A percentile compares a stretch with the other conserved stretches of the same genome.
phyloP scores from a whole-genome alignment of 2,888 invertebrate species.

The Drosophila kanekoi region DNA sequence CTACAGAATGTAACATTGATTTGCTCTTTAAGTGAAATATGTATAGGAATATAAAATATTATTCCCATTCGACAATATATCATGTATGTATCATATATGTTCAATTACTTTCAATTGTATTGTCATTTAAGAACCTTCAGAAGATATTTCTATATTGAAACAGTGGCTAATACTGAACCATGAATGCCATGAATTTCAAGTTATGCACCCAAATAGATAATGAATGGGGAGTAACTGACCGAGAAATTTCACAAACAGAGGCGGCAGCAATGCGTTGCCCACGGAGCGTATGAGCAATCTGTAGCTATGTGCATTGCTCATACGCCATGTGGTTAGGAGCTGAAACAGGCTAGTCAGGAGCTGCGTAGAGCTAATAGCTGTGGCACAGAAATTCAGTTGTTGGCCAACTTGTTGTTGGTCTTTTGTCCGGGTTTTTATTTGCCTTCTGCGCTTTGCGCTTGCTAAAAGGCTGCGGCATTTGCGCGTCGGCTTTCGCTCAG shows the following conservation, averaged over 20 bases:
- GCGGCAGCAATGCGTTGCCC: conserved; percentile 4
- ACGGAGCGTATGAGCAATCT: conserved; percentile 55
- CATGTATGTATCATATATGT: no score
- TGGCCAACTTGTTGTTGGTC: background rate
- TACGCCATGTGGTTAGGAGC: conserved; percentile 31
- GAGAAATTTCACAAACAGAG: conserved; percentile 28
- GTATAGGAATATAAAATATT: no score
- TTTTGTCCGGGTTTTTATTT: background rate
- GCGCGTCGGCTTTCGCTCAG: conserved; percentile 37
- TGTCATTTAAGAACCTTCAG: background rate
- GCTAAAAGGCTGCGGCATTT: conserved; percentile 39
- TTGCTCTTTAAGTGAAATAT: no score
- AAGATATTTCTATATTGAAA: conserved; percentile 2
- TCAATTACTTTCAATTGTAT: background rate
- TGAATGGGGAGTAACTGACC: conserved; percentile 27
- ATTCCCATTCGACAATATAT: no score
- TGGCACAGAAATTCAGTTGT: background rate
- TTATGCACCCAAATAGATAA: conserved; percentile 15
- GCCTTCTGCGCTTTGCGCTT: conserved; percentile 47
- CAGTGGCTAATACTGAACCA: background rate
- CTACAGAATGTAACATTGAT: no score
- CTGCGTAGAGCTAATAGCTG: no score
- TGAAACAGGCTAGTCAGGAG: background rate
- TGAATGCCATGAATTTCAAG: conserved; percentile 1
- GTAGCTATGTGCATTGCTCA: conserved; percentile 52